phyloP scores from a whole-genome alignment of 2,113 vertebrate species.

The Oenanthe melanoleuca region DNA sequence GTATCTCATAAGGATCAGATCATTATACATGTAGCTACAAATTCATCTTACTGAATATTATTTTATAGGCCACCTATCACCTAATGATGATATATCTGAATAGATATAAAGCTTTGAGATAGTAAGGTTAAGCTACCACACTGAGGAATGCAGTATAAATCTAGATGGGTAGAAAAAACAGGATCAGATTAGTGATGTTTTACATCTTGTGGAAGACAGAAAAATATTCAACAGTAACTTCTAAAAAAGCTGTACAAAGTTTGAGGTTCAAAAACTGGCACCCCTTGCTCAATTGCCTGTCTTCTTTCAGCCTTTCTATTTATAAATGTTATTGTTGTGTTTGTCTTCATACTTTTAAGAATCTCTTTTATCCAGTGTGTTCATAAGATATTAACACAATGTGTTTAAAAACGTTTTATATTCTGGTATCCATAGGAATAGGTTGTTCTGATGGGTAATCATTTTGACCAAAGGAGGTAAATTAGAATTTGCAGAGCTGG shows the following conservation, averaged over 20 bases:
- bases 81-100: conserved; percentile 8
- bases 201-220: neutral
- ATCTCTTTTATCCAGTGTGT: neutral
- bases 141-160: conserved; percentile 22
- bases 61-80: neutral
- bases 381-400: neutral
- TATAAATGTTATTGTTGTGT: neutral
- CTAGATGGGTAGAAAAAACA: neutral
- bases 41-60: neutral
- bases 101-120: neutral
- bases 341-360: neutral
- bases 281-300: neutral
- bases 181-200: neutral
- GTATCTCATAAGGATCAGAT: neutral
- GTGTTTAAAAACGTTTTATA: neutral
- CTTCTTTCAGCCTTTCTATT: neutral
- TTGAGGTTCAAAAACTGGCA: neutral
- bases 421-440: neutral
- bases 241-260: neutral
- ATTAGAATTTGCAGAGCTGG: neutral
- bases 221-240: neutral
- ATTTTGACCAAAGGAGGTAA: neutral
- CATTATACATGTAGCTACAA: neutral
- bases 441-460: neutral
- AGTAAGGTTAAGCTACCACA: neutral